Evolutionary conservation across 2,113 vertebrate species (phyloP).

Genomic region (Ctenodactylus gundi): DNA sequence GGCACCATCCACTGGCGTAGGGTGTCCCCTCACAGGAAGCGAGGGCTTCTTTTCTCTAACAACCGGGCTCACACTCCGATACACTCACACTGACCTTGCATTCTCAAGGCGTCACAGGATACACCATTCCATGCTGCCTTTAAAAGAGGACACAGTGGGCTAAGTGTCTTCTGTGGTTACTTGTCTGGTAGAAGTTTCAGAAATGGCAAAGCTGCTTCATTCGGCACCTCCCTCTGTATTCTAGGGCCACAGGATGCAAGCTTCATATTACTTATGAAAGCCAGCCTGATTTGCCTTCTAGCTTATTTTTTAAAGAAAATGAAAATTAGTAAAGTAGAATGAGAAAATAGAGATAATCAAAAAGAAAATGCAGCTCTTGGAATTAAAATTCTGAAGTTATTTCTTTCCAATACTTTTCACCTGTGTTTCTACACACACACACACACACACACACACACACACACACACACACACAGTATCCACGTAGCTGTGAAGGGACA

Average conservation of each 20-base stretch:
- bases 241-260: too few relatives aligned
- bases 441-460: not conserved
- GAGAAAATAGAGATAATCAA: not conserved
- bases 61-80: accelerated
- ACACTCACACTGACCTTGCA: accelerated
- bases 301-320: not conserved
- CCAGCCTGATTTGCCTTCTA: not conserved
- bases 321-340: not conserved
- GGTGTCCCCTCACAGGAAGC: not conserved
- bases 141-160: not conserved
- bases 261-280: not conserved
- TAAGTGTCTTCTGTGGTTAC: not conserved
- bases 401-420: not conserved
- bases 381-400: not conserved
- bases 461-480: not conserved
- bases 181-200: not conserved
- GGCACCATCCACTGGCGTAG: not conserved
- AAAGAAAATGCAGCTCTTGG: not conserved
- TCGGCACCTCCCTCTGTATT: not conserved
- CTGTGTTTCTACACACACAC: not conserved
- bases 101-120: not conserved
- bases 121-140: not conserved
- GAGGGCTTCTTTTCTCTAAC: not conserved
- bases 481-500: accelerated
- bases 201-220: not conserved